phyloP scores from a whole-genome alignment of 2,113 vertebrate species.

The Corvus moneduloides region DNA sequence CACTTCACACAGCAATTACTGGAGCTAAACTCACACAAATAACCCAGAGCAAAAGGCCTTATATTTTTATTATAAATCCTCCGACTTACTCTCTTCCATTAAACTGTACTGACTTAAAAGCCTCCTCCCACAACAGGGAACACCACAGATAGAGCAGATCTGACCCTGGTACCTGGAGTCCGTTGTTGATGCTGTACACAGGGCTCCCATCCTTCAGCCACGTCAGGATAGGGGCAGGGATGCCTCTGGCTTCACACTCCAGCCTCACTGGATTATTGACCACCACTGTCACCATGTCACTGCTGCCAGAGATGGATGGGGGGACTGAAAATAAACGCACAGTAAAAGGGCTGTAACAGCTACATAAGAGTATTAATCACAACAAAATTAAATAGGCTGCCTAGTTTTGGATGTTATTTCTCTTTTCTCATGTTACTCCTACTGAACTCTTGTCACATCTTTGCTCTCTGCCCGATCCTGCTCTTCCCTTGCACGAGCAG shows the following conservation, averaged over 20 bases:
- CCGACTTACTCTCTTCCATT: background rate
- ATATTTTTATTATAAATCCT: background rate
- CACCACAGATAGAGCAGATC: background rate
- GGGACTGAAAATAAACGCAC: conserved; percentile 70
- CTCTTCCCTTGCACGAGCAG: background rate
- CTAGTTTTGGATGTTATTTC: background rate
- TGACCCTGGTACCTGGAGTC: conserved; percentile 81
- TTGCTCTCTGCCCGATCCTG: background rate
- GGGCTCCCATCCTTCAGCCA: conserved; percentile 97
- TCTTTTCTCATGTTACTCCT: background rate
- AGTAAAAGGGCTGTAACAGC: background rate
- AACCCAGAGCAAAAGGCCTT: background rate
- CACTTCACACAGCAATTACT: background rate
- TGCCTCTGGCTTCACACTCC: conserved; percentile 91
- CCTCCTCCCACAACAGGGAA: background rate
- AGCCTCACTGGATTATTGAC: conserved; percentile 86
- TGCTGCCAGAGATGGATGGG: conserved; percentile 86
- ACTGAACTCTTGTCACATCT: background rate
- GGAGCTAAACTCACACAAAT: background rate
- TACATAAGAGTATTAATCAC: background rate
- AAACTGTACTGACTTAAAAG: background rate
- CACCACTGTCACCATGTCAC: conserved; percentile 80
- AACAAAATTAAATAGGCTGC: background rate
- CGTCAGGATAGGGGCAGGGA: conserved; percentile 88
- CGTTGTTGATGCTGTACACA: conserved; percentile 84